Conservation (phyloP, 2,113 vertebrate genomes). For the Engraulis encrasicolus region DNA sequence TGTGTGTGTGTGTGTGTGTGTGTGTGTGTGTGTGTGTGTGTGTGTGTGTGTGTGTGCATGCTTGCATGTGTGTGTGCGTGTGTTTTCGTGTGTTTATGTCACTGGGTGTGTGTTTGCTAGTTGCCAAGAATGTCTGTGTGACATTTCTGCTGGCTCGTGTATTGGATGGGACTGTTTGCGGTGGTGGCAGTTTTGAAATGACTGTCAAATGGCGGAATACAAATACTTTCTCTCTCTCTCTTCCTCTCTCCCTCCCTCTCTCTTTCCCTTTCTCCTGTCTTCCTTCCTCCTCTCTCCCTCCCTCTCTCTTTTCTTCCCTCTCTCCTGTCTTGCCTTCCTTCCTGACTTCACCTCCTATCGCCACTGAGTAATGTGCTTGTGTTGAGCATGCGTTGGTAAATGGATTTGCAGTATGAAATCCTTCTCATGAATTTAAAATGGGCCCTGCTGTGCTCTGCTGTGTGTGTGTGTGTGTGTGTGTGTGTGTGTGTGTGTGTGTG, state of each 20-base stretch:
- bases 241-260: not conserved
- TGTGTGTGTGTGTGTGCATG: not conserved
- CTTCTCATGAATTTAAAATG: slow-evolving; percentile 19
- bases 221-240: not conserved
- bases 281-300: not conserved
- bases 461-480: slow-evolving; percentile 18
- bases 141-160: not conserved
- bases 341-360: not conserved
- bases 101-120: too few species aligned
- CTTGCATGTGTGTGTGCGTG: not conserved
- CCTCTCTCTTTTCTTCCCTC: not conserved
- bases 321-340: too few species aligned
- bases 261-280: not conserved
- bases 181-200: not conserved
- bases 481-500: slow-evolving; percentile 9
- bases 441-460: not conserved
- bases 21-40: not conserved
- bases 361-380: not conserved
- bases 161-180: not conserved
- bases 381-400: not conserved
- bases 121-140: not conserved
- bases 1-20: not conserved
- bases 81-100: not conserved
- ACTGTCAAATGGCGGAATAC: not conserved
- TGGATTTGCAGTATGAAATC: not conserved